Percentiles rank a stretch among this genome's conserved stretches.
These are phyloP conservation scores for Apostichopus parvimensis DNA, from an alignment of 35 echinoderm and acorn worm genomes.

Conservation along the genomic window DNA sequence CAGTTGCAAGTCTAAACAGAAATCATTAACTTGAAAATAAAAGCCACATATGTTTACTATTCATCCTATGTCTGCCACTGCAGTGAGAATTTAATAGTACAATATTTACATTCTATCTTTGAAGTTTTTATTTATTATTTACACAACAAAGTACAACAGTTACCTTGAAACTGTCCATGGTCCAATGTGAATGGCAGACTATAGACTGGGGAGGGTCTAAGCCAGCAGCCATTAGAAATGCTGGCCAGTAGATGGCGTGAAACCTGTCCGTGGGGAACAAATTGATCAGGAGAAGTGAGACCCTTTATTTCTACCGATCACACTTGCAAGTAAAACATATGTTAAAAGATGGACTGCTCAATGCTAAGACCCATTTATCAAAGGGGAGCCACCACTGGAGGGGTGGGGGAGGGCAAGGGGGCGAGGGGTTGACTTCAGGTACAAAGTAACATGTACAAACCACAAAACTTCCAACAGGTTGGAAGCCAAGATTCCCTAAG, in stretches of 20 bases:
- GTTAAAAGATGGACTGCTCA: neutral
- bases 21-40: neutral
- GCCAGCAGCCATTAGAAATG: constrained; percentile 94
- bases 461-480: no score
- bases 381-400: no score
- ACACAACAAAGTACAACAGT: neutral
- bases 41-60: no score
- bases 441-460: neutral
- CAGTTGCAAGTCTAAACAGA: no score
- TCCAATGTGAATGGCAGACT: constrained; percentile 99
- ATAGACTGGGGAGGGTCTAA: constrained; percentile 69
- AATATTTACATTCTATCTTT: neutral
- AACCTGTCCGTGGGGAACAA: constrained; percentile 62
- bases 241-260: constrained; percentile 98
- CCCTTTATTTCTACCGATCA: neutral
- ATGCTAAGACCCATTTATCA: no score
- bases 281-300: neutral
- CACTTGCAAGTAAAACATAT: neutral
- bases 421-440: no score
- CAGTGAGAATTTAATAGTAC: neutral
- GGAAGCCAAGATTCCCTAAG: no score
- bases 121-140: no score
- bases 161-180: constrained; percentile 86
- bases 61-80: no score
- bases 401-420: no score